Evolutionary conservation across 2,888 invertebrate genomes (phyloP), one percentile per base, ranked within the genome.

Genomic region (Meiosimyza platycephala): DNA sequence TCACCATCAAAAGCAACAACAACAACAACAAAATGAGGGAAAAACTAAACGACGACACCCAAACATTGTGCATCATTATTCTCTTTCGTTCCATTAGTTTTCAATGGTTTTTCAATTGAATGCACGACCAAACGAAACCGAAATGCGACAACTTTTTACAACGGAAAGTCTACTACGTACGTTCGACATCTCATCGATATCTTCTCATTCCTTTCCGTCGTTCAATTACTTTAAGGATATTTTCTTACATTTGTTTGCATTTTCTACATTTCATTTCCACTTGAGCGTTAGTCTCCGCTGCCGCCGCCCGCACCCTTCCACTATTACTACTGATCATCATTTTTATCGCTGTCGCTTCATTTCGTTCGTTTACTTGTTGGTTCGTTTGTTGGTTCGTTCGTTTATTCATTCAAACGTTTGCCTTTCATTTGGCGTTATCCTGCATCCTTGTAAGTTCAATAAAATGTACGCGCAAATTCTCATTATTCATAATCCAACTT

Each of bases 1-100:
- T 28, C 16, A 51, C 16, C 50, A 59, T 60, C 67, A 54, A 28
- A 40, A 71, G 47, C 52, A 68, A 55, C 54, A 54, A 57, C 6
- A 51, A 80, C 81, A 80, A 79, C 79, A 75, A 77, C 74, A 74
- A 71, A 71, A 73, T n/a, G 22, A 48, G 50, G 4, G n/a, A 57
- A 40, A 11, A 68, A 22, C 55, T 52, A 5, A 33, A 6, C 22
- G 28, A 60, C 15, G 40, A 40, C 22, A 28, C 9, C 28, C 55
- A 67, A 67, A 28, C 54, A 54, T 80, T 80, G 80, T 78, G 80
- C 77, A 81, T 85, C 86, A 85, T 85, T 85, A 85, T 85, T 85
- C 85, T 85, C 85, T 85, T 84, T 83, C 85, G 81, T 84, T 82
- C 85, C 85, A 85, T 85, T 85, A 85, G 85, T 82, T 84, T 83